phyloP scores from a whole-genome alignment of 37 sponge, comb jelly and placozoan genomes.

The Haliclona indistincta region DNA sequence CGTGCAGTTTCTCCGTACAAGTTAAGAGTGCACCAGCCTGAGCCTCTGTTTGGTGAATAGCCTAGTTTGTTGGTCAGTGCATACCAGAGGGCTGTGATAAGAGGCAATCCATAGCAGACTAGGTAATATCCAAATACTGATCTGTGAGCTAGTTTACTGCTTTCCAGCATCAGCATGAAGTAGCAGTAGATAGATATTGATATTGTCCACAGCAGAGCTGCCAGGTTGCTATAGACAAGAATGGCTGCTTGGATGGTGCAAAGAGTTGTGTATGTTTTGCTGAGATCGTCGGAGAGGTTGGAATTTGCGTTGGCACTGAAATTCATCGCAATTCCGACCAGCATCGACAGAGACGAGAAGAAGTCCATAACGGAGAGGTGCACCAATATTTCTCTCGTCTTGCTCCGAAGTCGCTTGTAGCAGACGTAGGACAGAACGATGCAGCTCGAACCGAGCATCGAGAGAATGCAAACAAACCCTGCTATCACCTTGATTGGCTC shows the following conservation, averaged over 20 bases:
- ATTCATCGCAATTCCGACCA: constrained; percentile 40
- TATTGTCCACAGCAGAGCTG: constrained; percentile 70
- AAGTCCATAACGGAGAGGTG: constrained; percentile 64
- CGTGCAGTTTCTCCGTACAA: neutral
- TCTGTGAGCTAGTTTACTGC: neutral
- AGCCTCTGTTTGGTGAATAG: constrained; percentile 12
- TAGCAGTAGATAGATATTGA: constrained; percentile 52
- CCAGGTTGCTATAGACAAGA: constrained; percentile 49
- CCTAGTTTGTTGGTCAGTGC: neutral
- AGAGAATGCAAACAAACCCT: no score
- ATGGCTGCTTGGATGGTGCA: constrained; percentile 51
- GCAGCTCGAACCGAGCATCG: no score
- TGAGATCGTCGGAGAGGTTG: neutral
- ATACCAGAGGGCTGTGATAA: constrained; percentile 17
- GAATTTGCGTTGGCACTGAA: no score
- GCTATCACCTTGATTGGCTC: no score
- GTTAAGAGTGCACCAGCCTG: constrained; percentile 47
- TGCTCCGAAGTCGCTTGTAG: no score
- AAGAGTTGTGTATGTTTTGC: neutral
- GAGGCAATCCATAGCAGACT: constrained; percentile 28
- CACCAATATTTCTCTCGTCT: constrained; percentile 42
- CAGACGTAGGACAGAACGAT: no score
- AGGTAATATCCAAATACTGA: neutral
- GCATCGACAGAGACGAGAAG: constrained; percentile 15
- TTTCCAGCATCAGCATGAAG: constrained; percentile 18